These are phyloP conservation scores for Muscicapa comitata DNA, from an alignment of 2,797 vertebrate genomes.

Conservation along the genomic window DNA sequence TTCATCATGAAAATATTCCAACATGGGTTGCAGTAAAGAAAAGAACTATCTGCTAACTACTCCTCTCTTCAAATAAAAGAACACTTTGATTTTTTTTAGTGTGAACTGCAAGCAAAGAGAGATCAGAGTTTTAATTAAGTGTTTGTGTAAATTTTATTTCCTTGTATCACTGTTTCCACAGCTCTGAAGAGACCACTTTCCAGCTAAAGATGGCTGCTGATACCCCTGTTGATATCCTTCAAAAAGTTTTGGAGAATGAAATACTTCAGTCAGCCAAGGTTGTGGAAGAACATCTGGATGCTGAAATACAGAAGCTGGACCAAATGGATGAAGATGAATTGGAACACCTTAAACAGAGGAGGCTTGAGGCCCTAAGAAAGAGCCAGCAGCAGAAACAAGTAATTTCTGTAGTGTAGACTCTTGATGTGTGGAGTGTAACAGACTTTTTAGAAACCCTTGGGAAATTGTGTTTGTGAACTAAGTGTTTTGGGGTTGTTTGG, in stretches of 20 bases:
- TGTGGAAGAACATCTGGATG: conserved; percentile 90
- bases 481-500: neutral
- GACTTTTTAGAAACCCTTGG: neutral
- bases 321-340: conserved; percentile 93
- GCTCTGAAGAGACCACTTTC: neutral
- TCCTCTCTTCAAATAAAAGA: neutral
- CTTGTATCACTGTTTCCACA: neutral
- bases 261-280: conserved; percentile 84
- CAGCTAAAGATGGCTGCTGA: conserved; percentile 78
- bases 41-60: neutral
- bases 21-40: neutral
- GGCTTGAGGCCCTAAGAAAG: conserved; percentile 92
- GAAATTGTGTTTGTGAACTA: neutral
- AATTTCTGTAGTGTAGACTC: conserved; percentile 11
- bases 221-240: conserved; percentile 81
- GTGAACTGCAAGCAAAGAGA: neutral
- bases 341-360: conserved; percentile 88
- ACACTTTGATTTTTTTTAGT: neutral
- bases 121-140: neutral
- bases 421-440: neutral
- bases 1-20: neutral
- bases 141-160: neutral
- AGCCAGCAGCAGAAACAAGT: conserved; percentile 98
- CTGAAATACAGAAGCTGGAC: conserved; percentile 87
- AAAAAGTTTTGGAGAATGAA: conserved; percentile 88